Evolutionary conservation across 2,797 vertebrate genomes (phyloP).

Genomic region (Heteromormyrus szaboi): DNA sequence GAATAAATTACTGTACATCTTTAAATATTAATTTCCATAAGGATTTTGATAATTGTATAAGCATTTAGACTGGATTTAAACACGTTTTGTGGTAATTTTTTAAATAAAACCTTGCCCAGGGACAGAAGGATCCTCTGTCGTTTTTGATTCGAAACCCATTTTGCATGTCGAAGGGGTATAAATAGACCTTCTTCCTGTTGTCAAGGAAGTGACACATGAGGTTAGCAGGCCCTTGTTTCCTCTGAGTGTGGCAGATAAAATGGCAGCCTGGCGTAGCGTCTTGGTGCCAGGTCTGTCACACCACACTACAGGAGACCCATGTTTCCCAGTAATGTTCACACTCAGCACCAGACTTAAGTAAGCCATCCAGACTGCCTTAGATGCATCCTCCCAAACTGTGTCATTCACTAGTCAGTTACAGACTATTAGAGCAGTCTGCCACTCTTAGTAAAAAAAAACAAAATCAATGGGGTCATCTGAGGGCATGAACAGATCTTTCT

Average conservation of each 20-base stretch:
- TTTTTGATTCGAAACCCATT: neutral
- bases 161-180: neutral
- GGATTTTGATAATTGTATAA: slow-evolving; percentile 72
- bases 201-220: slow-evolving; percentile 18
- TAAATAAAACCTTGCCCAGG: slow-evolving; percentile 70
- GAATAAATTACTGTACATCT: slow-evolving; percentile 69
- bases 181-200: slow-evolving; percentile 9
- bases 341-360: neutral
- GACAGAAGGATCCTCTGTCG: slow-evolving; percentile 32
- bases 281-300: neutral
- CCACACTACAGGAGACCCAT: neutral
- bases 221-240: neutral
- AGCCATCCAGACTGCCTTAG: neutral
- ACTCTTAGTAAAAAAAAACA: neutral
- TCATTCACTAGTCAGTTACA: neutral
- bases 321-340: neutral
- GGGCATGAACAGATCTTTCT: neutral
- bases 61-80: slow-evolving; percentile 65
- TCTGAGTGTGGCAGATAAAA: neutral
- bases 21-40: slow-evolving; percentile 63
- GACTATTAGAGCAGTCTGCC: neutral
- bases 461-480: neutral
- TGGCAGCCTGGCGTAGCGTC: neutral
- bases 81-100: slow-evolving; percentile 65
- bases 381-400: neutral